These are phyloP conservation scores for Indicator maculatus DNA, from an alignment of 2,113 vertebrate species.

Conservation along the genomic window DNA sequence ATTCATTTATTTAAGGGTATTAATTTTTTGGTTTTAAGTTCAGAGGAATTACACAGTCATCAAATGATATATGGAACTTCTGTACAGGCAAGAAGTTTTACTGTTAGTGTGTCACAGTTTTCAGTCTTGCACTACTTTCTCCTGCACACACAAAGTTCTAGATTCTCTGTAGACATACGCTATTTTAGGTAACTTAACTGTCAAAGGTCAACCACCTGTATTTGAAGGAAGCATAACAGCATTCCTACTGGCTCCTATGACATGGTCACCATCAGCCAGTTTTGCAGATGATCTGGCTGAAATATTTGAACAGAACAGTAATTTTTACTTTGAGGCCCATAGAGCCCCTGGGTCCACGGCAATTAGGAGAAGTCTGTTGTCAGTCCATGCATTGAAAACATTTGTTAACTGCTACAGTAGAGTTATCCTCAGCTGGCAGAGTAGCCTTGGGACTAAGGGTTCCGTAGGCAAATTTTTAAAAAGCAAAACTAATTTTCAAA, in stretches of 20 bases:
- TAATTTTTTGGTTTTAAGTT: background rate
- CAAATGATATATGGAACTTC: background rate
- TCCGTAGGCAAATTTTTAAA: background rate
- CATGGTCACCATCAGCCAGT: background rate
- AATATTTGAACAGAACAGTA: background rate
- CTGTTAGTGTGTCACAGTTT: background rate
- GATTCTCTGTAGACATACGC: background rate
- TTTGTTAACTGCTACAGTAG: background rate
- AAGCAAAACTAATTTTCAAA: constrained; percentile 10
- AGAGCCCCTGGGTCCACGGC: background rate
- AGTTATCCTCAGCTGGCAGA: background rate
- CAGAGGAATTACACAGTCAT: background rate
- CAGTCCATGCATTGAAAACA: background rate
- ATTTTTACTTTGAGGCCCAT: background rate
- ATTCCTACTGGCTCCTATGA: background rate
- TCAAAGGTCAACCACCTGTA: background rate
- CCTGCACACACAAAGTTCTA: background rate
- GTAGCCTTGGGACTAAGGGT: background rate
- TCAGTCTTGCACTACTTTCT: background rate
- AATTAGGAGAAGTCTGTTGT: background rate
- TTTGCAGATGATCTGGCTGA: background rate
- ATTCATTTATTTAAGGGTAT: constrained; percentile 6
- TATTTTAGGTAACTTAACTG: background rate
- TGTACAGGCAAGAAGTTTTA: background rate
- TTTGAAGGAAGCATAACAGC: background rate